phyloP scores from a whole-genome alignment of 2,113 vertebrate species.

The Daubentonia madagascariensis region DNA sequence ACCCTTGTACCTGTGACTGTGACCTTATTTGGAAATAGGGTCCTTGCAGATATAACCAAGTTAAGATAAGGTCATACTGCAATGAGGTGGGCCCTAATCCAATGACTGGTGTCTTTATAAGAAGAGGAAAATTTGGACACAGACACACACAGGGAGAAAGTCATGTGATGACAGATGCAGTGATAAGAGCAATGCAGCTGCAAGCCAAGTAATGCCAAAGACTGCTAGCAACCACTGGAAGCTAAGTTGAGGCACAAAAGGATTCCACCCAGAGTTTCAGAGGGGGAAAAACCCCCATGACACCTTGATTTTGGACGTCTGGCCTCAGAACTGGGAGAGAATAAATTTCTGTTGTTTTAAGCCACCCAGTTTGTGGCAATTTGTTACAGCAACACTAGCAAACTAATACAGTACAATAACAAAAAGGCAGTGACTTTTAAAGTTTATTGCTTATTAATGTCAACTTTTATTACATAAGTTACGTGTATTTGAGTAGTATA shows the following conservation, averaged over 20 bases:
- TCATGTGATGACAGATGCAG: neutral
- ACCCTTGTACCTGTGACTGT: neutral
- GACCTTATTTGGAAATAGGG: neutral
- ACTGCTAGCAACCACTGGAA: accelerated
- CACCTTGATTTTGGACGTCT: neutral
- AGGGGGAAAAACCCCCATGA: neutral
- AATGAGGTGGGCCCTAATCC: neutral
- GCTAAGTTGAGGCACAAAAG: neutral
- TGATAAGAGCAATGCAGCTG: neutral
- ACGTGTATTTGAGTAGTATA: neutral
- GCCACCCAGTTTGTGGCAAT: neutral
- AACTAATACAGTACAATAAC: neutral
- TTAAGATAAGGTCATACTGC: neutral
- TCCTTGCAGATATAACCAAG: neutral
- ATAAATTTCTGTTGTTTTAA: neutral
- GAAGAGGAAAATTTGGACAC: neutral
- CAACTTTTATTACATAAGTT: neutral
- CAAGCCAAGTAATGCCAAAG: neutral
- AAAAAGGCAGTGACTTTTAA: neutral
- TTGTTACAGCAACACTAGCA: too few species aligned
- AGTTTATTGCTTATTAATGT: accelerated
- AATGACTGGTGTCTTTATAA: neutral
- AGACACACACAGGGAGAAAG: neutral
- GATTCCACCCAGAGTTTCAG: too few species aligned
- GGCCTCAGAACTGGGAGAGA: neutral